These are phyloP conservation scores for Lucilia cuprina DNA, from an alignment of 1,140 invertebrate species.

Conservation along the genomic window DNA sequence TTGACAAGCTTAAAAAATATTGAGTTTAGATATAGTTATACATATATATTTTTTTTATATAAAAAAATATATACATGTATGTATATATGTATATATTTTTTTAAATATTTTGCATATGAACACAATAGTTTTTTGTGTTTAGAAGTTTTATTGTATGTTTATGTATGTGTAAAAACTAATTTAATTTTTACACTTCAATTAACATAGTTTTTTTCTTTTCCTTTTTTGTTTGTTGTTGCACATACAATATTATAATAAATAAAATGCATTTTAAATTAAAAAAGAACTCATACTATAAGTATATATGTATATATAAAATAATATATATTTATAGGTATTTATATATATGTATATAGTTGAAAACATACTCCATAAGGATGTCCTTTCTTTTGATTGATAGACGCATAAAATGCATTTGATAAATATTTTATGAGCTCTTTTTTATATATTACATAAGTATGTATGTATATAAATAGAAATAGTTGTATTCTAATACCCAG, in stretches of 20 bases:
- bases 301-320: background rate
- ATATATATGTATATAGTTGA: background rate
- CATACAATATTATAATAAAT: slow-evolving; percentile 3
- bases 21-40: background rate
- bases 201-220: slow-evolving; percentile 29
- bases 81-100: background rate
- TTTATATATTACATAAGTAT: background rate
- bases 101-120: background rate
- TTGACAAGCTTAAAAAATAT: slow-evolving; percentile 18
- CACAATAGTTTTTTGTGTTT: slow-evolving; percentile 1
- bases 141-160: background rate
- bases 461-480: background rate
- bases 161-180: slow-evolving; percentile 26
- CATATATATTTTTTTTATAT: background rate
- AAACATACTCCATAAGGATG: background rate
- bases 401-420: slow-evolving; percentile 34
- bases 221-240: background rate
- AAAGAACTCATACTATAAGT: background rate
- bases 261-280: slow-evolving; percentile 29
- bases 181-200: slow-evolving; percentile 35
- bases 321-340: too few relatives aligned
- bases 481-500: too few relatives aligned
- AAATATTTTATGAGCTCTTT: slow-evolving; percentile 30
- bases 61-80: too few relatives aligned
- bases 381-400: slow-evolving; percentile 32